Evolutionary conservation across 1,140 invertebrate genomes (phyloP), one percentile per base, ranked within the genome.

Genomic region (Heliothis subflexa): DNA sequence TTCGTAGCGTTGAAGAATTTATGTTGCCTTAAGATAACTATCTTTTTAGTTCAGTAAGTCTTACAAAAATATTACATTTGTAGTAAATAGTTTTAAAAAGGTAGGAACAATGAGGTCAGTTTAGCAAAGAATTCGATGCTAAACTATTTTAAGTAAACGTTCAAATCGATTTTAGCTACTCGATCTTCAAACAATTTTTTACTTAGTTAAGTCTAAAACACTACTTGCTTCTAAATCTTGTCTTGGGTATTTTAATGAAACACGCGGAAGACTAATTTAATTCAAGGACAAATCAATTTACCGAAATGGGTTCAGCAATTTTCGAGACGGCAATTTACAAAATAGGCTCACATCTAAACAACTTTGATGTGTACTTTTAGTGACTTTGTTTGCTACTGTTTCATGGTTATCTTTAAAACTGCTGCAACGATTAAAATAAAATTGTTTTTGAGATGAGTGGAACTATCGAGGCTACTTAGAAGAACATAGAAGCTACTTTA

Each of bases 1-100:
- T 33, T 21, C 72, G 47, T 75, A 49, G 57, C 73, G 73, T 50
- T 50, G 52, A 62, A 75, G 73, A 73, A 73, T 73, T 73, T 49
- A 28, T 47, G 45, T 75, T 75, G 16, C 73, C 73, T 75, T 64
- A 47, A 75, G 73, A 75, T 75, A 5, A 21, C 18, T 50, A 75
- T 75, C 73, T 18, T 13, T 21, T 47, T 47, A 49, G 21, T 52
- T 52, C 16, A 62, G 73, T 75, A 25, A 75, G 9, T 64, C 64
- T 61, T 55, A 54, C 49, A 62, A 61, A 62, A 72, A 64, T 52
- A 52, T 52, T 61, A 49, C 25, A 12, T 52, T 61, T 59, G 40
- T 40, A 64, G 28, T 16, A 47, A 12, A 13, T 47, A 50, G 1
- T 18, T 25, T 14, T n/a, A 18, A 50, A 50, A 25, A 50, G 25